Base-by-base conservation (phyloP, 2,888 invertebrate species). In the Cantharis rufa region DNA sequence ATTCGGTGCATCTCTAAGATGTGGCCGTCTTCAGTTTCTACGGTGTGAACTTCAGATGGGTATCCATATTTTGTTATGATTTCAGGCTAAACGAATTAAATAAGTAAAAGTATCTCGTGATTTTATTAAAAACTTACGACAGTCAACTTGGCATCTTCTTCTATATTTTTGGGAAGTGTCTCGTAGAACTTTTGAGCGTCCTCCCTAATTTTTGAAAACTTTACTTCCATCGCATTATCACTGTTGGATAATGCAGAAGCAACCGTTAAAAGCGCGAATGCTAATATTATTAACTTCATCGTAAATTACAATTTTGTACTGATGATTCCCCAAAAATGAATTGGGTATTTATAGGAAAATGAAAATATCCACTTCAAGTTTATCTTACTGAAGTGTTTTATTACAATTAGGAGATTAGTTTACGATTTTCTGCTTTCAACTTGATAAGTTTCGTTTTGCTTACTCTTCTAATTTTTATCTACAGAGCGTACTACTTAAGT, bases 21-120 rank as follows among this genome's bases (percentile, higher is more conserved):
- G 82, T 89, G 91, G 0, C 90, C 90, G 84, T 91, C 91, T 15
- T 85, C 80, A 0, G 91, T 90, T 62, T 77, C 81, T 0, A 87
- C 85, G 15, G 77, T 74, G 78, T 88, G 87, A 0, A 78, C 79
- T 81, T 88, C 87, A 9, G 81, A 83, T 2, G 85, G 85, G 79
- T 86, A 88, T 7, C 88, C 88, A 63, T 85, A 82, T 74, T 84
- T 82, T 62, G 70, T 69, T n/a, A 88, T 85, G 16, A 88, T 77
- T 76, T 87, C 83, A 5, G 85, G 84, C 88, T 88, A 75, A 82
- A 79, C 66, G 77, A 11, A 21, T 62, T 4, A 18, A 21, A 71
- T 18, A 18, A 32, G 9, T 10, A n/a, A 63, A 63, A 3, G 2
- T n/a, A 63, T 5, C 13, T 11, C 2, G 16, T 3, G 11, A 3